Percentiles rank a stretch among this genome's conserved stretches.
Conservation (phyloP, 2,888 invertebrate species). For the Mesorhabditis belari region DNA sequence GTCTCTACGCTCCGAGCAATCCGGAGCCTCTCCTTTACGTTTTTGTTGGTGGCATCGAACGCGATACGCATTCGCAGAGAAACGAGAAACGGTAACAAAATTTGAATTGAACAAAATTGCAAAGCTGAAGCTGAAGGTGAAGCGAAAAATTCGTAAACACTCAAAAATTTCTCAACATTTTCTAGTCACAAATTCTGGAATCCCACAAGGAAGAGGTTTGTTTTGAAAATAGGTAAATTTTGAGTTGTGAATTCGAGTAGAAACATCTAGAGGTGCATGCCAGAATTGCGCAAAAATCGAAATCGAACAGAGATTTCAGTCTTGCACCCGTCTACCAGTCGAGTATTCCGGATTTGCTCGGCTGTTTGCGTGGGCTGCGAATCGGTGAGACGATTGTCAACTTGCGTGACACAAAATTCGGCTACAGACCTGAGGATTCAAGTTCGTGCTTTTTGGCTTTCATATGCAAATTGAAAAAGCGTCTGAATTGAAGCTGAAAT, state of each 20-base stretch:
- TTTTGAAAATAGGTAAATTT: background rate
- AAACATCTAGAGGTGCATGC: too few relatives aligned
- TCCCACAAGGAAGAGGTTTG: background rate
- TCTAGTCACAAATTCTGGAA: too few relatives aligned
- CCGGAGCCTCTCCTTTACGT: conserved; percentile 5
- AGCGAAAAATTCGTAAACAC: too few relatives aligned
- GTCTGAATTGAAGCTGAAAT: too few relatives aligned
- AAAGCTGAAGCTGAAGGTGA: too few relatives aligned
- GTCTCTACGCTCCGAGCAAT: conserved; percentile 2
- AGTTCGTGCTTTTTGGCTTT: too few relatives aligned
- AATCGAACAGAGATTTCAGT: background rate
- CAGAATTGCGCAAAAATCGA: too few relatives aligned
- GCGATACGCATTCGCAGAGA: background rate
- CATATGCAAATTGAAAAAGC: background rate
- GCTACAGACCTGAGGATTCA: conserved; percentile 5
- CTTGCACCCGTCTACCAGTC: conserved; percentile 29
- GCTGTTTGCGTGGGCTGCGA: conserved; percentile 42
- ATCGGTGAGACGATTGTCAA: conserved; percentile 18
- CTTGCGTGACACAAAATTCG: conserved; percentile 11
- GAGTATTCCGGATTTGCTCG: conserved; percentile 30
- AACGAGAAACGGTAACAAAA: background rate
- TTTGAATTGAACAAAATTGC: background rate
- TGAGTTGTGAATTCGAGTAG: background rate
- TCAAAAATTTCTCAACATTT: too few relatives aligned
- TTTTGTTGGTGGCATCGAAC: conserved; percentile 14